Evolutionary conservation across 2,113 vertebrate genomes (phyloP).

Genomic region (Petroica traversi): DNA sequence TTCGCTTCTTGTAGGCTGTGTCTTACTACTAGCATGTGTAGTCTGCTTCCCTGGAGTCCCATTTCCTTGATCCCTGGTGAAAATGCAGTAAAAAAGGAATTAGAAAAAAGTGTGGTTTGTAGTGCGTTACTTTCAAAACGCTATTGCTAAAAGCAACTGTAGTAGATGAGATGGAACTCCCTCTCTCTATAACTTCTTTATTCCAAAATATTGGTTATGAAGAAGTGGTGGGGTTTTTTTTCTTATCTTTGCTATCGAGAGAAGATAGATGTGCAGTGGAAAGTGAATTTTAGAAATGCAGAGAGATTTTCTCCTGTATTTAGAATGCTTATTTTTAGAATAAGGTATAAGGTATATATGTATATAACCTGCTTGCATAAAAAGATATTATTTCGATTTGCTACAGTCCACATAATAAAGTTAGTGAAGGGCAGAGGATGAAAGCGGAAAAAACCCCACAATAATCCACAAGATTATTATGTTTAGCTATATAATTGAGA

Average conservation of each 20-base stretch:
- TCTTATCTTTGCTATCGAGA: background rate
- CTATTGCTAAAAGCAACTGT: background rate
- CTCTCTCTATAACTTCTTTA: background rate
- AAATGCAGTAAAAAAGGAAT: background rate
- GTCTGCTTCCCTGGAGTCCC: background rate
- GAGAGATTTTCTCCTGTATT: background rate
- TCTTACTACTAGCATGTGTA: background rate
- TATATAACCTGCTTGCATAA: background rate
- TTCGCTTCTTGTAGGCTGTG: background rate
- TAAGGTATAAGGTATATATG: background rate
- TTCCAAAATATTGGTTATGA: background rate
- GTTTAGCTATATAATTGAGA: accelerated
- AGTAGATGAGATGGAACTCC: background rate
- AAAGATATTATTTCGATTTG: background rate
- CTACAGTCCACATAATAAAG: background rate
- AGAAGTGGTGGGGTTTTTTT: background rate
- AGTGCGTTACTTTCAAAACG: background rate
- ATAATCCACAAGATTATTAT: background rate
- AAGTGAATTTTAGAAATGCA: background rate
- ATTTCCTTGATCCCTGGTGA: background rate
- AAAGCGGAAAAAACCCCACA: accelerated
- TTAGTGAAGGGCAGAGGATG: background rate
- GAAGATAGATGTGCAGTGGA: background rate
- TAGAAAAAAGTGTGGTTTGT: background rate
- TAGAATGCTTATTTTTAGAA: background rate